Evolutionary conservation across 2,888 invertebrate genomes (phyloP).

Genomic region (Alentia gelatinosa): DNA sequence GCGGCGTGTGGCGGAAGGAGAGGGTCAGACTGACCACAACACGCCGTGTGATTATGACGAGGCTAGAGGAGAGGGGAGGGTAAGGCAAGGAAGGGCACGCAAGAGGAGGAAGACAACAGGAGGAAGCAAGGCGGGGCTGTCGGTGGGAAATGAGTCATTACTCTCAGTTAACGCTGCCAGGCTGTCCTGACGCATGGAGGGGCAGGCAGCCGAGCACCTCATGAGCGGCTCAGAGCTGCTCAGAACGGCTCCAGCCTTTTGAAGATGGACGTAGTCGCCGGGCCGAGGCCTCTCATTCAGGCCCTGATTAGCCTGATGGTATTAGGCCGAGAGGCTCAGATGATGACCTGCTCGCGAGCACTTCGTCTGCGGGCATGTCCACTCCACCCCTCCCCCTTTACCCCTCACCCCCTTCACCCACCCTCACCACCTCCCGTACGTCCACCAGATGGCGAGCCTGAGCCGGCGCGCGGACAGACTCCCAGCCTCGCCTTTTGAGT

Average conservation of each 20-base stretch:
- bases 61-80: neutral
- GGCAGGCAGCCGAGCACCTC: neutral
- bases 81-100: neutral
- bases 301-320: conserved; percentile 39
- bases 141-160: conserved; percentile 40
- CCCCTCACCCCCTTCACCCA: neutral
- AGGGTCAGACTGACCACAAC: neutral
- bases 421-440: neutral
- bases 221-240: neutral
- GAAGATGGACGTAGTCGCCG: conserved; percentile 21
- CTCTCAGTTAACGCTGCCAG: neutral
- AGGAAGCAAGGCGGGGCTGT: neutral
- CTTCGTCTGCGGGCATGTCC: neutral
- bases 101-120: neutral
- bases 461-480: neutral
- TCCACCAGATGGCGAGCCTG: neutral
- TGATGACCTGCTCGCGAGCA: conserved; percentile 26
- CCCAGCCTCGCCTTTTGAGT: neutral
- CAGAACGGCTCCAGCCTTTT: neutral
- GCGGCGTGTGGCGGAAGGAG: neutral
- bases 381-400: neutral
- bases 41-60: neutral
- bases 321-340: conserved; percentile 23
- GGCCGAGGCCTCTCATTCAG: neutral
- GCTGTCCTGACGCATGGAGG: neutral